A percentile compares a stretch with the other conserved stretches of the same genome.
Conservation (phyloP, 2,797 vertebrate species). For the Diplodus sargus region DNA sequence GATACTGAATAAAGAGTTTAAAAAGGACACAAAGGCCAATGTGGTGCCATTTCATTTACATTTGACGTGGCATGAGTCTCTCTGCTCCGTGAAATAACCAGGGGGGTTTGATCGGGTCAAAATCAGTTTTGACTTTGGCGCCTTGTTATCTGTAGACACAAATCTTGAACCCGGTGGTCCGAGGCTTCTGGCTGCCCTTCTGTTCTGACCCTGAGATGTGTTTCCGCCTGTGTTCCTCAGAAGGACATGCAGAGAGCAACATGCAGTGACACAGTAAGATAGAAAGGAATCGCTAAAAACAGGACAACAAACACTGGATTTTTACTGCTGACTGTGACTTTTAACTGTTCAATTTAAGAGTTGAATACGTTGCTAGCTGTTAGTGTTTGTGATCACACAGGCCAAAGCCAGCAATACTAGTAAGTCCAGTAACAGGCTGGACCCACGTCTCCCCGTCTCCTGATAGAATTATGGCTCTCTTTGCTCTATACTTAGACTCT, state of each 20-base stretch:
- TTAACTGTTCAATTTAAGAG: background rate
- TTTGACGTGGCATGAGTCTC: background rate
- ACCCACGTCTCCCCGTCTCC: constrained; percentile 34
- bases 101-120: background rate
- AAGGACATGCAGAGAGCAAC: background rate
- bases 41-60: background rate
- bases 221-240: constrained; percentile 6
- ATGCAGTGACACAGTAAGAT: background rate
- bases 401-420: constrained; percentile 19
- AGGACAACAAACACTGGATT: background rate
- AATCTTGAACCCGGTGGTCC: background rate
- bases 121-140: constrained; percentile 7
- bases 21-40: background rate
- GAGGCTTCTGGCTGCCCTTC: constrained; percentile 24
- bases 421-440: constrained; percentile 27
- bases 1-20: too few species aligned
- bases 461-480: constrained; percentile 42
- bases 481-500: constrained; percentile 40
- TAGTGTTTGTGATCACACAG: constrained; percentile 22
- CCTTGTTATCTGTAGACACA: constrained; percentile 5
- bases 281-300: background rate
- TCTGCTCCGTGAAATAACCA: background rate
- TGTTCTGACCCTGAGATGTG: constrained; percentile 27
- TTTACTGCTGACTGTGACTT: constrained; percentile 3
- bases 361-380: constrained; percentile 1